Evolutionary conservation across 2,797 vertebrate genomes (phyloP), one percentile per base, ranked within the genome.

Genomic region (Microchirus variegatus): DNA sequence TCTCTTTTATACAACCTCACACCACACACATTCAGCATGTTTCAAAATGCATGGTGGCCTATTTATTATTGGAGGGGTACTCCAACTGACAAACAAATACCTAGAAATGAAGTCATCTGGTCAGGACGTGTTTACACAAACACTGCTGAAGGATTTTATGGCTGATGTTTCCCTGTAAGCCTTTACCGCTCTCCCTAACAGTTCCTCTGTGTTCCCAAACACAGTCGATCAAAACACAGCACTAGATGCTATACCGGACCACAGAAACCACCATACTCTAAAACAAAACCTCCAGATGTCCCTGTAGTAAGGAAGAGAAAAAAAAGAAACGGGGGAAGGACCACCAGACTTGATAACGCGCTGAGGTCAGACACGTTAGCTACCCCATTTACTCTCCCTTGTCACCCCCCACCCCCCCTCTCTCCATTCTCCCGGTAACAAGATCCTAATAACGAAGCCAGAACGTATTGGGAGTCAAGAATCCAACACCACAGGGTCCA

Each of bases 21-120:
- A 78, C 74, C 79, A 78, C 76, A 87, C 83, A 80, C 81, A 79
- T 77, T 78, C 68, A 64, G 65, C 73, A 54, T 79, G 80, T 90
- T 87, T 87, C 78, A 84, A 82, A 89, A 84, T 83, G 84, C 75
- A 85, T 87, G 89, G 82, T 90, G 84, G 83, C 84, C 87, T 90
- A 91, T 92, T 92, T 92, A 91, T 92, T 92, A 94, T 92, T 90
- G 82, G 76, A 88, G 80, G 74, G 86, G 89, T 79, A 86, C 83
- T 81, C 82, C 85, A 89, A 89, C 88, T 90, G 90, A 91, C 90
- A 91, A 94, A 93, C 90, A 93, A 90, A 92, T 82, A 89, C 79
- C 80, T 85, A 82, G 73, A 87, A 83, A 90, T 90, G 81, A 87
- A 90, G 86, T 89, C 81, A 89, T 86, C 78, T 88, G 78, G 82